phyloP scores from a whole-genome alignment of 2,888 invertebrate genomes.

The Tineola bisselliella region DNA sequence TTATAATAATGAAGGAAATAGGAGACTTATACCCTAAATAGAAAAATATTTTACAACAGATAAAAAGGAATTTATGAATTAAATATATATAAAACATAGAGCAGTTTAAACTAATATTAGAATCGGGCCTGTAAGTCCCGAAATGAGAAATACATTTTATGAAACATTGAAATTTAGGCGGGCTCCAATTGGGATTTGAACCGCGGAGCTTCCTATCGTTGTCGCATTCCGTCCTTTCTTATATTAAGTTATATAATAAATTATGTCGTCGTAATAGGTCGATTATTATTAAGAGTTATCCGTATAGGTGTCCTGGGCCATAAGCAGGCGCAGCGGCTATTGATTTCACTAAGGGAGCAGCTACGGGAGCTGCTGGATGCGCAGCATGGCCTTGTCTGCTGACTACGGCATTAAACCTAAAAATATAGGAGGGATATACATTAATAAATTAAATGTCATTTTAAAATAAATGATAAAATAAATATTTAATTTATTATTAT shows the following conservation, averaged over 20 bases:
- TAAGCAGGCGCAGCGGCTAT: constrained; percentile 44
- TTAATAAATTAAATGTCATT: constrained; percentile 11
- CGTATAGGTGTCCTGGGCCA: constrained; percentile 43
- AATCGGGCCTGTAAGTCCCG: constrained; percentile 44
- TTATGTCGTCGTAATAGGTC: constrained; percentile 22
- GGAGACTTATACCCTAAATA: constrained; percentile 44
- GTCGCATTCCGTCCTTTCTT: constrained; percentile 49
- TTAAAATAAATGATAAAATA: background rate
- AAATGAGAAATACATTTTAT: constrained; percentile 40
- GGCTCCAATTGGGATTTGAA: constrained; percentile 21
- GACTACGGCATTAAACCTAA: constrained; percentile 69
- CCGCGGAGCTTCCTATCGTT: constrained; percentile 26
- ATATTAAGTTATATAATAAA: constrained; percentile 45
- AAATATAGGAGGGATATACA: no score
- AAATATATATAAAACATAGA: background rate
- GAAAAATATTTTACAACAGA: constrained; percentile 61
- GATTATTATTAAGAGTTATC: constrained; percentile 27
- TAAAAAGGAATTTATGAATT: constrained; percentile 20
- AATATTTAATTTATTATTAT: background rate
- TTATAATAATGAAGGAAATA: constrained; percentile 22
- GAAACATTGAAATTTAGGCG: constrained; percentile 37
- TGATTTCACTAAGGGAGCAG: constrained; percentile 22
- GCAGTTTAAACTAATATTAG: constrained; percentile 3
- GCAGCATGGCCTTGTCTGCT: constrained; percentile 66
- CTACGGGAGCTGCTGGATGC: constrained; percentile 50